Base-by-base conservation (phyloP, 2,888 invertebrate genomes). In the Mystacides longicornis region DNA sequence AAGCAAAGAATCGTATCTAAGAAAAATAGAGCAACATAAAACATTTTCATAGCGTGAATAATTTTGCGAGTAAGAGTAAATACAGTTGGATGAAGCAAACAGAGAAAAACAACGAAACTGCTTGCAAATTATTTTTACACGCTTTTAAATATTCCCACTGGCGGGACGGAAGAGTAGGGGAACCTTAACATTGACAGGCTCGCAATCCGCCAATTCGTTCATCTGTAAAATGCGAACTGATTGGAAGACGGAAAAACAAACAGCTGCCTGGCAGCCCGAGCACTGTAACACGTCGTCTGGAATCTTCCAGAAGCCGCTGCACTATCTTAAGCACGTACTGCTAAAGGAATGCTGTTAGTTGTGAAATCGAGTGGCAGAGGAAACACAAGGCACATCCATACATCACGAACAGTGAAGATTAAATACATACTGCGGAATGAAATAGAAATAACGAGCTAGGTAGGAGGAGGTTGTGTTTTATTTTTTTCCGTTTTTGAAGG, bases 171-270 rank as follows among this genome's bases (percentile, higher is more conserved):
- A n/a, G 27, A 27, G 7, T 27, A 11, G 27, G 11, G 27, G 27
- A 7, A 14, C 20, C 45, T 45, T 45, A 45, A 20, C 45, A 45
- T 45, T 45, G 45, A 45, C 45, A 45, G 19, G 45, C 20, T 21
- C 45, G 45, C 45, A 45, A 45, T 45, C 45, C 45, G 20, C 3
- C 22, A 45, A 23, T 49, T 23, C 47, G 50, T 27, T 52, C 23
- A 50, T 14, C 55, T 55, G 57, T 56, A 59, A 59, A 59, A 59
- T 55, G 56, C 57, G 59, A 55, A 55, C 59, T 59, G 59, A 59
- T 59, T 59, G 59, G 55, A 55, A 59, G 57, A 27, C n/a, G 46
- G 55, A 59, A 59, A 57, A 59, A 59, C 57, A 59, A 59, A 59
- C 59, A 59, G 47, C 51, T 33, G 16, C 45, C 49, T 37, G 45